Evolutionary conservation across 2,888 invertebrate species (phyloP).

Genomic region (Sarcophaga rosellei): DNA sequence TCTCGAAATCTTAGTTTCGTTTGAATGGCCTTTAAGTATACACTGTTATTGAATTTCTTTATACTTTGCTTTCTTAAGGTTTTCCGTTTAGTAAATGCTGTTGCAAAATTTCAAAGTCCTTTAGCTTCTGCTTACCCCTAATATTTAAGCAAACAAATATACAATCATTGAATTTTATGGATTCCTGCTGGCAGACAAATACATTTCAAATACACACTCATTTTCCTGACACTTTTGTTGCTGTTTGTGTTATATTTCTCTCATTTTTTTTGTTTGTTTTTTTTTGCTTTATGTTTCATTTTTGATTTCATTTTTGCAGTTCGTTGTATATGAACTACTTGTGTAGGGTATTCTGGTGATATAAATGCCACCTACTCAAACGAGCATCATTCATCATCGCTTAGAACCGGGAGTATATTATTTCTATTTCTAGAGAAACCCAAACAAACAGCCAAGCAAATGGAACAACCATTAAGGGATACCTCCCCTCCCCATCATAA

Average conservation of each 20-base stretch:
- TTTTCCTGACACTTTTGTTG: background rate
- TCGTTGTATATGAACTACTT: background rate
- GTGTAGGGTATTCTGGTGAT: background rate
- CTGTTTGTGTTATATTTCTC: background rate
- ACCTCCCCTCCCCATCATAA: too few species aligned
- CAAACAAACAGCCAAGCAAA: background rate
- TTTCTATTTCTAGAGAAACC: background rate
- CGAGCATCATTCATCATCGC: background rate
- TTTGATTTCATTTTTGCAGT: background rate
- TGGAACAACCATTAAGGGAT: background rate
- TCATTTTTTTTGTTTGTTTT: too few species aligned
- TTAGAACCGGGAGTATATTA: background rate
- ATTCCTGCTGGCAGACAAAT: conserved; percentile 8
- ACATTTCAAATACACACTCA: conserved; percentile 20
- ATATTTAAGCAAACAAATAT: background rate
- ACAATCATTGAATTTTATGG: background rate
- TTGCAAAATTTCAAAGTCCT: background rate
- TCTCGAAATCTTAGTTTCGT: too few species aligned
- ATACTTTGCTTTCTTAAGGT: too few species aligned
- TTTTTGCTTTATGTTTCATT: too few species aligned
- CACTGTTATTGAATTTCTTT: too few species aligned
- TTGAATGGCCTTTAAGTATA: too few species aligned
- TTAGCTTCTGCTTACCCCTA: background rate
- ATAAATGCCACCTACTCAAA: background rate
- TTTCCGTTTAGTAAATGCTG: too few species aligned